Evolutionary conservation across 2,113 vertebrate species (phyloP).

Genomic region (Turnix velox): DNA sequence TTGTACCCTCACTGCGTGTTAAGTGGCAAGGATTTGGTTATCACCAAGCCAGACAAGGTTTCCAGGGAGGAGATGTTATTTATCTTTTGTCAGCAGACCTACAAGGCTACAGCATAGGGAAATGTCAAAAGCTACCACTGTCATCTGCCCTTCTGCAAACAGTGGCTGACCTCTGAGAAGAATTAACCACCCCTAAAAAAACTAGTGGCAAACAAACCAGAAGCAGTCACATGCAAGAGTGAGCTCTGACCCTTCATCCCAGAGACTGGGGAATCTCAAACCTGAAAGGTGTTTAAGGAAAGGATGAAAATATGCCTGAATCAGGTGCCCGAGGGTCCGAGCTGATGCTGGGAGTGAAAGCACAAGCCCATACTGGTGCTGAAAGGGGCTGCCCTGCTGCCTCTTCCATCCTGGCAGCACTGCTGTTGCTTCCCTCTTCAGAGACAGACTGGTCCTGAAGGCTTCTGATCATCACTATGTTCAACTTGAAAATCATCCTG

Average conservation of each 20-base stretch:
- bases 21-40: background rate
- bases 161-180: background rate
- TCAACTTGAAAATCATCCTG: background rate
- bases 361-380: background rate
- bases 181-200: background rate
- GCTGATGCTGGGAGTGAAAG: background rate
- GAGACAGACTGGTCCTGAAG: background rate
- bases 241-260: background rate
- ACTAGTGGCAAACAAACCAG: background rate
- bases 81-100: background rate
- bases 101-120: background rate
- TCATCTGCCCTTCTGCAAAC: background rate
- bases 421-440: background rate
- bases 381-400: background rate
- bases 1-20: background rate
- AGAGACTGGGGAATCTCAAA: background rate
- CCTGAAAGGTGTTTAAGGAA: background rate
- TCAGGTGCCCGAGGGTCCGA: background rate
- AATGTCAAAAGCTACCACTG: background rate
- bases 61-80: background rate
- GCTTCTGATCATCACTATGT: background rate
- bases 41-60: background rate
- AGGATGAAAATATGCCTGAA: background rate
- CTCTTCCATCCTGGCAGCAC: background rate
- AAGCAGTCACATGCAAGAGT: fast-evolving